Percentiles rank a stretch among this genome's conserved stretches.
phyloP scores from a whole-genome alignment of 2,888 invertebrate genomes.

The Chrysopilus asiliformis region DNA sequence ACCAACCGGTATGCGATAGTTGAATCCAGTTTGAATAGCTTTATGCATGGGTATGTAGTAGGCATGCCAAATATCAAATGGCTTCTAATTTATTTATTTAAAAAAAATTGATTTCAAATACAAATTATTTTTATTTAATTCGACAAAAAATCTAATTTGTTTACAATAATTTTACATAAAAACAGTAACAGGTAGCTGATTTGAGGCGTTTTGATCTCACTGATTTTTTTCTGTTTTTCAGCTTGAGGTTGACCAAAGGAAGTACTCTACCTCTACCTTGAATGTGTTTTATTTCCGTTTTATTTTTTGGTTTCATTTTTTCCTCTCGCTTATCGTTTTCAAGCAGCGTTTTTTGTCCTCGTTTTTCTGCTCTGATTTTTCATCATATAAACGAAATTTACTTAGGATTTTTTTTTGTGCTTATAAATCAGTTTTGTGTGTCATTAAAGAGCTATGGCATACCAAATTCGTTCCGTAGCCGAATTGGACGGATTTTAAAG shows the following conservation, averaged over 20 bases:
- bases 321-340: too few relatives aligned
- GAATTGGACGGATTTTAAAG: too few relatives aligned
- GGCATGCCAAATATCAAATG: conserved; percentile 1
- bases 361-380: conserved; percentile 2
- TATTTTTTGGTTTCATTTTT: conserved; percentile 6
- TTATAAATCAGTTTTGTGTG: too few relatives aligned
- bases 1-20: conserved; percentile 53
- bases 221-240: conserved; percentile 19
- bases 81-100: conserved; percentile 6
- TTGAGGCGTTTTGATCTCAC: too few relatives aligned
- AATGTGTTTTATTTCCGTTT: conserved; percentile 8
- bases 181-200: neutral
- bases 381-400: too few relatives aligned
- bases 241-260: conserved; percentile 10
- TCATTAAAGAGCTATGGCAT: too few relatives aligned
- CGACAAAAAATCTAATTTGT: neutral
- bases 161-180: too few relatives aligned
- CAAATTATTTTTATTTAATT: neutral
- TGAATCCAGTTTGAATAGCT: conserved; percentile 42
- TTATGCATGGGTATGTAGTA: conserved; percentile 37
- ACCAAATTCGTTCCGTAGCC: too few relatives aligned
- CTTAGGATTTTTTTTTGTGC: too few relatives aligned
- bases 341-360: conserved; percentile 8
- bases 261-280: conserved; percentile 7
- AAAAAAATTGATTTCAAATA: conserved; percentile 3